Base-by-base conservation (phyloP, 2,797 vertebrate genomes). In the Labeo calbasu region DNA sequence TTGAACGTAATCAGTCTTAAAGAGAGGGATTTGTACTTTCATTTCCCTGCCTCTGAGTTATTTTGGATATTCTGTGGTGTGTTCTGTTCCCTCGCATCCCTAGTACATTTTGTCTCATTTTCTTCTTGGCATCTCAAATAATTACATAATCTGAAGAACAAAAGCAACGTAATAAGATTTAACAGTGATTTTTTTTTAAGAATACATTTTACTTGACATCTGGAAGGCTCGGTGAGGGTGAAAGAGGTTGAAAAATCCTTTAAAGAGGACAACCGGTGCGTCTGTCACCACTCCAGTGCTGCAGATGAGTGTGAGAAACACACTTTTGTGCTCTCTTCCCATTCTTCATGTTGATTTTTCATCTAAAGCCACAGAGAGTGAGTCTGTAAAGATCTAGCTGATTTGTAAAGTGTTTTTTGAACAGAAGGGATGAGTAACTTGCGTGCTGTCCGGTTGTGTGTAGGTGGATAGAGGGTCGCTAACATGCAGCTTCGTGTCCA, bases 381-480 rank as follows among this genome's bases (percentile, higher is more conserved):
- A 23, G 19, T 48, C 36, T 21, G 17, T 19, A 13, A 43, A 50
- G 25, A n/a, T 63, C 5, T n/a, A 13, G 48, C 57, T 53, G 25
- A 59, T 65, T 73, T 55, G 32, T 75, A 11, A 75, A 43, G 59
- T 68, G 63, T 76, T 66, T 63, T 46, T 65, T 23, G 84, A 85
- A 75, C 86, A 87, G 86, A 85, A 85, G 80, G 84, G 81, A 84
- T 87, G 81, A 87, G 84, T 85, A 87, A 85, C 69, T 84, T 63
- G 63, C 46, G 68, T 72, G 32, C 32, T 83, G n/a, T 77, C 83
- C 13, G 59, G 69, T 15, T 73, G 77, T 46, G 65, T 50, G 79
- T 48, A 51, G 51, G 75, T 72, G 82, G 78, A 70, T 48, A 63
- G 66, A 81, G 82, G 77, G 82, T 84, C 77, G 5, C 72, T 25